Evolutionary conservation across 2,113 vertebrate genomes (phyloP).

Genomic region (Bubo bubo): DNA sequence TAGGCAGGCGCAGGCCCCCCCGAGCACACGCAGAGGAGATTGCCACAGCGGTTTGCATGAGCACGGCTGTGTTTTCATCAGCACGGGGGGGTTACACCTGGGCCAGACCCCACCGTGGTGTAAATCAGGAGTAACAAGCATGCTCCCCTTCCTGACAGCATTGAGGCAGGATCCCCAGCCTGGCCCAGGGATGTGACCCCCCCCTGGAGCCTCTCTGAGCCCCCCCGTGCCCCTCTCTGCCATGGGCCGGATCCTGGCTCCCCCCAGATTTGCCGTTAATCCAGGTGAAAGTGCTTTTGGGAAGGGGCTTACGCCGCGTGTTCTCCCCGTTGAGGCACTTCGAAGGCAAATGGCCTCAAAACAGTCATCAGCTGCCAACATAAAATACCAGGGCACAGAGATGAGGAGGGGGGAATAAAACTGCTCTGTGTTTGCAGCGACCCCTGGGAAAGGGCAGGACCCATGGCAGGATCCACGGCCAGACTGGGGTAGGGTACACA

Average conservation of each 20-base stretch:
- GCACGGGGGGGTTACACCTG: accelerated
- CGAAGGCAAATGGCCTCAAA: background rate
- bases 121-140: background rate
- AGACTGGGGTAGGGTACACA: accelerated
- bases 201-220: background rate
- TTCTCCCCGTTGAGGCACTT: accelerated
- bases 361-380: background rate
- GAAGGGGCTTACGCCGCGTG: background rate
- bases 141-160: background rate
- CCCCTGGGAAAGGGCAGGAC: background rate
- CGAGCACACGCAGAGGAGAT: accelerated
- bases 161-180: background rate
- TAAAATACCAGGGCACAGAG: background rate
- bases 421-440: accelerated
- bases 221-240: too few relatives aligned
- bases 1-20: background rate
- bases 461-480: background rate
- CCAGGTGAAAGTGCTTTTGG: background rate
- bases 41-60: background rate
- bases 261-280: background rate
- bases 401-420: background rate
- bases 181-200: accelerated
- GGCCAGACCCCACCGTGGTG: background rate
- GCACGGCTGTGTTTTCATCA: too few relatives aligned
- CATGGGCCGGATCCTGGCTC: accelerated